Evolutionary conservation across 2,888 invertebrate species (phyloP), one percentile per base, ranked within the genome.

Genomic region (Pardosa pseudoannulata): DNA sequence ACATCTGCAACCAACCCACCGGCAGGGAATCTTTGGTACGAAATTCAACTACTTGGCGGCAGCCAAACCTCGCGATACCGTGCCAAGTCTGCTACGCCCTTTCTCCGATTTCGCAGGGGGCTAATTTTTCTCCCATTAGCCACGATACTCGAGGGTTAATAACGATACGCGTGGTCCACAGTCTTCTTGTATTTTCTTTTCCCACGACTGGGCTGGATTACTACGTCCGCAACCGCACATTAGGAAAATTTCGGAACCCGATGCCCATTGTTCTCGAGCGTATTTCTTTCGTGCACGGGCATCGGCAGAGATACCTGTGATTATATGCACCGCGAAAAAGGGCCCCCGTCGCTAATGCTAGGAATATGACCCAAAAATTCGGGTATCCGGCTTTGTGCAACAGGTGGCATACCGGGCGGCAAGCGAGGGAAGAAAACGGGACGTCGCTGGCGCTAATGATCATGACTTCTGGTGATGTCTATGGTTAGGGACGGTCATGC

Each of bases 101-200:
- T 1, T 13, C 41, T 31, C 27, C n/a, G n/a, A n/a, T 19, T 13
- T 56, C 68, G 28, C 19, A 82, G 82, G 81, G 79, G 74, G 67
- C 81, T 82, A 82, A 82, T 82, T 82, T 82, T 76, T 76, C 70
- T 27, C 9, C 75, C 75, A 82, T 82, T 82, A 82, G 75, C 28
- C 39, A 36, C 62, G 16, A 41, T 46, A 36, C 46, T 36, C 41
- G 32, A 31, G 27, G n/a, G 39, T 71, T 62, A 81, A 76, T 75
- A 70, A 75, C 32, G 70, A 75, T 23, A 62, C 75, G 46, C 31
- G 16, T 27, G 23, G 31, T 50, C 16, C 27, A 28, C 46, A 36
- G 29, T 70, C 31, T 71, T 82, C 39, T 46, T 56, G 50, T 71
- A 27, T 72, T 68, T 36, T 29, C 36, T 65, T 70, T 81, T 80